These are phyloP conservation scores for Drosophila paracracens DNA, from an alignment of 2,888 invertebrate genomes.

Conservation along the genomic window DNA sequence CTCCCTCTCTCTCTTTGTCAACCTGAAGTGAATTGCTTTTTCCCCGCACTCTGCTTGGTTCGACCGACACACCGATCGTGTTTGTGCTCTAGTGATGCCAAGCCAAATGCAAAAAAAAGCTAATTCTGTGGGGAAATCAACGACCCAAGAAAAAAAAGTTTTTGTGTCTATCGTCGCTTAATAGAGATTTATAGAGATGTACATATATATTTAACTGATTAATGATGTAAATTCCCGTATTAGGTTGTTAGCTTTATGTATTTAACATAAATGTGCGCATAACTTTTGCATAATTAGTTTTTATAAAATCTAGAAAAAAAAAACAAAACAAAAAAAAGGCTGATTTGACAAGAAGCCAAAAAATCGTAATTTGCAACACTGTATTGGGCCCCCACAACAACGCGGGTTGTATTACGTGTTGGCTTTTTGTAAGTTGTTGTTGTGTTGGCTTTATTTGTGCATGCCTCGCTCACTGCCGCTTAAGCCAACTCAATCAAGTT, in stretches of 20 bases:
- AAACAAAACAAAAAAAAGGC: background rate
- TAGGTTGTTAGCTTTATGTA: background rate
- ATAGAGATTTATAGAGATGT: background rate
- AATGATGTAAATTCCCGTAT: background rate
- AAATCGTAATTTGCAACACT: constrained; percentile 1
- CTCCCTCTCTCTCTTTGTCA: constrained; percentile 13
- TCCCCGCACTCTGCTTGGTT: constrained; percentile 5
- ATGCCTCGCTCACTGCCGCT: constrained; percentile 53
- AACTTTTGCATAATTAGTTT: background rate
- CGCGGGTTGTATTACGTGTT: constrained; percentile 72
- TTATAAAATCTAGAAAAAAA: background rate
- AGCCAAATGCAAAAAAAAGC: background rate
- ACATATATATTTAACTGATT: background rate
- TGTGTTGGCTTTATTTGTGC: constrained; percentile 70
- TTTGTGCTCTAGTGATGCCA: constrained; percentile 15
- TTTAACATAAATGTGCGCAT: background rate
- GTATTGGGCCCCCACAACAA: constrained; percentile 21
- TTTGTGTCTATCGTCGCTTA: background rate
- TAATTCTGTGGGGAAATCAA: background rate
- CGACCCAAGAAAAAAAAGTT: background rate
- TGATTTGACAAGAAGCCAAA: background rate
- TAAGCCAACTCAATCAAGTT: constrained; percentile 73
- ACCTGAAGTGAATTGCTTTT: constrained; percentile 22
- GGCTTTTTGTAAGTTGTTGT: constrained; percentile 57
- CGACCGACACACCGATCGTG: constrained; percentile 13